phyloP scores from a whole-genome alignment of 2,888 invertebrate species.

The Drosophila mayaguana region DNA sequence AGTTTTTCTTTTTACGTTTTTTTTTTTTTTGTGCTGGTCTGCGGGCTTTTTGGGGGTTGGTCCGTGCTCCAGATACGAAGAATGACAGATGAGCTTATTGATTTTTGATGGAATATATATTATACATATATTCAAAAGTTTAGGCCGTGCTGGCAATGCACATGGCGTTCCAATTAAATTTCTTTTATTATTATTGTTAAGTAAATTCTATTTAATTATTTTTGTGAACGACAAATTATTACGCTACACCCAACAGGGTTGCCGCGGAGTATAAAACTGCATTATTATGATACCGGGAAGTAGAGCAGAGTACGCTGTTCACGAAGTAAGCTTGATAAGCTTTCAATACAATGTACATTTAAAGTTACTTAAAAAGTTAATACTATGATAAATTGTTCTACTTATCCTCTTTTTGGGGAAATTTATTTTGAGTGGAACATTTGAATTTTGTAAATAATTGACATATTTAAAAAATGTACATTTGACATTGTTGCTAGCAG shows the following conservation, averaged over 20 bases:
- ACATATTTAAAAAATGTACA: neutral
- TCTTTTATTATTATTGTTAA: slow-evolving; percentile 24
- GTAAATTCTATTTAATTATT: slow-evolving; percentile 41
- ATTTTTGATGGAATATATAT: slow-evolving; percentile 36
- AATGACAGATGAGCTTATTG: slow-evolving; percentile 51
- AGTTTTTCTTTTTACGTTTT: slow-evolving; percentile 17
- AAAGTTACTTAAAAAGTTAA: neutral
- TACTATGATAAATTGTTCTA: neutral
- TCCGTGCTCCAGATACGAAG: slow-evolving; percentile 52
- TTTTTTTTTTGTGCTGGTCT: slow-evolving; percentile 1
- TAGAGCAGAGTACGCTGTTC: slow-evolving; percentile 28
- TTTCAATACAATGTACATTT: neutral
- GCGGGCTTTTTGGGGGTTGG: slow-evolving; percentile 42
- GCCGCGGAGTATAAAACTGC: slow-evolving; percentile 51
- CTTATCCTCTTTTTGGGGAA: neutral
- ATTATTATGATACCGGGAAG: slow-evolving; percentile 3
- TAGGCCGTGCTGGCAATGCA: slow-evolving; percentile 28
- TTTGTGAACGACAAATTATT: slow-evolving; percentile 40
- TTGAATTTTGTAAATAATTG: neutral
- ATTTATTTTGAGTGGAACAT: neutral
- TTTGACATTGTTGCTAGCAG: neutral
- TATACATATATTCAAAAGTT: slow-evolving; percentile 8
- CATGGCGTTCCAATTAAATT: slow-evolving; percentile 43
- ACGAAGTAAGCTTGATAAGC: neutral
- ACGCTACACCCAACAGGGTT: slow-evolving; percentile 61